Evolutionary conservation across 2,888 invertebrate species (phyloP).

Genomic region (Dasypogon diadema): DNA sequence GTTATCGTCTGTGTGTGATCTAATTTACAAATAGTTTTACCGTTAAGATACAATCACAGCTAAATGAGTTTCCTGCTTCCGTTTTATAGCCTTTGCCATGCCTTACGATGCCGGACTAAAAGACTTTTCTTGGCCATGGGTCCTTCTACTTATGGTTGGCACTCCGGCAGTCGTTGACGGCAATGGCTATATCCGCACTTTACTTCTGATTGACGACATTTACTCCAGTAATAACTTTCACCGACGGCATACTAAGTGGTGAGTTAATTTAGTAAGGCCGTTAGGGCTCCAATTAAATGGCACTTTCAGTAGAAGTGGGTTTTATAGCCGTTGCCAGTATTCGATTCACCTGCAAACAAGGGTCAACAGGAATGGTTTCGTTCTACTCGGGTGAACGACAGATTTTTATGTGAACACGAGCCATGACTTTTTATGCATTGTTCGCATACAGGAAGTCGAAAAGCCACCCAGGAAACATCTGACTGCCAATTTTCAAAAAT

Average conservation of each 20-base stretch:
- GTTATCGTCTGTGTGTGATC: slow-evolving; percentile 55
- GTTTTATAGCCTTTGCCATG: slow-evolving; percentile 44
- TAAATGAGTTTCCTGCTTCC: slow-evolving; percentile 53
- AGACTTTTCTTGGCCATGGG: slow-evolving; percentile 14
- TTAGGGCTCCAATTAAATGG: slow-evolving; percentile 26
- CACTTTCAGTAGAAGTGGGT: slow-evolving; percentile 8
- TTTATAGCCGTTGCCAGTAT: not conserved
- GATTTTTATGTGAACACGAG: not conserved
- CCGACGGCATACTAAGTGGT: slow-evolving; percentile 34
- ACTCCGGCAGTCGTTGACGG: slow-evolving; percentile 43
- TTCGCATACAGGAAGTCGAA: not conserved
- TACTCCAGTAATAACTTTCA: slow-evolving; percentile 44
- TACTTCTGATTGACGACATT: slow-evolving; percentile 49
- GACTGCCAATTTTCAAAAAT: not conserved
- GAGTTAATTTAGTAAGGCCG: slow-evolving; percentile 30
- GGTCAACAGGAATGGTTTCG: not conserved
- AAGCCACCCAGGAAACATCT: not conserved
- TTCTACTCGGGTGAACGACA: not conserved
- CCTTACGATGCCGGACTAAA: not conserved
- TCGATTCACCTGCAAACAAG: not conserved
- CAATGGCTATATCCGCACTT: slow-evolving; percentile 47
- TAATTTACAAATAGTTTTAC: slow-evolving; percentile 57
- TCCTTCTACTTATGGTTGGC: not conserved
- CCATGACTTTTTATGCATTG: not conserved
- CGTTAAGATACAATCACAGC: slow-evolving; percentile 56